phyloP scores from a whole-genome alignment of 2,888 invertebrate species.

The Eledona agricola region DNA sequence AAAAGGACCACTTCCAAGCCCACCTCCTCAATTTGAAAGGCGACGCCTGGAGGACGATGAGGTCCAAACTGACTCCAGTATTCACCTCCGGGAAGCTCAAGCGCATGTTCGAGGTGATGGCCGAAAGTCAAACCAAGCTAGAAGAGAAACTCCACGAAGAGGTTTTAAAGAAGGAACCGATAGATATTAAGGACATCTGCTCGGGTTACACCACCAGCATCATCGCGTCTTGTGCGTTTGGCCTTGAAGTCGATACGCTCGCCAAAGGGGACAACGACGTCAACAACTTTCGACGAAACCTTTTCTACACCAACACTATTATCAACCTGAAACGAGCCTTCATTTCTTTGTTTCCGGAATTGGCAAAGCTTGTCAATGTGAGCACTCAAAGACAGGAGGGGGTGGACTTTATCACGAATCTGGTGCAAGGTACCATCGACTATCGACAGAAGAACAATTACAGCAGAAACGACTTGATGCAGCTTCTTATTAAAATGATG shows the following conservation, averaged over 20 bases:
- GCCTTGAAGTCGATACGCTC: constrained; percentile 67
- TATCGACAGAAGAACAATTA: constrained; percentile 17
- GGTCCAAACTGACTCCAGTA: constrained; percentile 6
- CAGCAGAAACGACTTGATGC: constrained; percentile 15
- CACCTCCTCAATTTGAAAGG: constrained; percentile 7
- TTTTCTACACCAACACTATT: constrained; percentile 9
- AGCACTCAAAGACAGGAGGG: constrained; percentile 1
- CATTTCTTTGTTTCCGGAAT: not conserved
- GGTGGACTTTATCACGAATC: constrained; percentile 3
- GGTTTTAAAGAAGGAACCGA: constrained; percentile 8
- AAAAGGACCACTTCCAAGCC: constrained; percentile 53
- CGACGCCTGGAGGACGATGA: not conserved
- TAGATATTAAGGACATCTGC: constrained; percentile 60
- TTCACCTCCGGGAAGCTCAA: constrained; percentile 15
- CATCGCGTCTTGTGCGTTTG: constrained; percentile 68
- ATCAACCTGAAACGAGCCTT: constrained; percentile 1
- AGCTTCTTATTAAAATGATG: constrained; percentile 13
- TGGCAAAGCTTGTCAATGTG: not conserved
- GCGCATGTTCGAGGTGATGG: constrained; percentile 49
- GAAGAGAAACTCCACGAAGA: constrained; percentile 4
- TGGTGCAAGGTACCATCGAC: constrained; percentile 6
- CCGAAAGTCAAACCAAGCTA: constrained; percentile 52
- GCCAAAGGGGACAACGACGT: constrained; percentile 63
- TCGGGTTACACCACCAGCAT: constrained; percentile 68
- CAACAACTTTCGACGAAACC: constrained; percentile 57